Evolutionary conservation across 2,888 invertebrate genomes (phyloP).

Genomic region (Troglohyphantes excavatus): DNA sequence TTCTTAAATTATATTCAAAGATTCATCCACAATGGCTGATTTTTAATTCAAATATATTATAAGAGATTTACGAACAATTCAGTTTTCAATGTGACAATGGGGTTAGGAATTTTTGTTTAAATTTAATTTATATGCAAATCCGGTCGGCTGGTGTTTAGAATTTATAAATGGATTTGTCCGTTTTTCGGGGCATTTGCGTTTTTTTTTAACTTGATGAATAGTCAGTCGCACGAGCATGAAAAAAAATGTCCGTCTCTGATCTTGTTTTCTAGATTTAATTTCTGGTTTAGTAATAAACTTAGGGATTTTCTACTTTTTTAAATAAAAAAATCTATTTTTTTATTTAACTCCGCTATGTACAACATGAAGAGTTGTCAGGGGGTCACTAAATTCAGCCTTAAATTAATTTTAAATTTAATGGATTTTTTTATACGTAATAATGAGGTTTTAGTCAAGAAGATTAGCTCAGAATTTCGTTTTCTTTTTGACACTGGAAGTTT

Average conservation of each 20-base stretch:
- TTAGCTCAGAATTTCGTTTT: background rate
- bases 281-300: background rate
- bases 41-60: slow-evolving; percentile 9
- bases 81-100: background rate
- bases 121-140: slow-evolving; percentile 58
- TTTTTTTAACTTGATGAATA: slow-evolving; percentile 8
- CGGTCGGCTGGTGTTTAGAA: background rate
- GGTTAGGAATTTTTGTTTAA: slow-evolving; percentile 14
- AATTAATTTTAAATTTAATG: background rate
- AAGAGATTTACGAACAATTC: slow-evolving; percentile 21
- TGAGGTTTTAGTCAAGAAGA: background rate
- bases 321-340: background rate
- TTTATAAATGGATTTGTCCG: slow-evolving; percentile 8
- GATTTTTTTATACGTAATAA: background rate
- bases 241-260: background rate
- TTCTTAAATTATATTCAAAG: background rate
- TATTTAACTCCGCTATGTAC: background rate
- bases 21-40: background rate
- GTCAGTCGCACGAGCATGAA: background rate
- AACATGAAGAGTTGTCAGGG: background rate
- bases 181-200: background rate
- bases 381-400: background rate
- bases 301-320: background rate
- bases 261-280: slow-evolving; percentile 20
- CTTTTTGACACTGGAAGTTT: background rate